Evolutionary conservation across 2,113 vertebrate genomes (phyloP), one percentile per base, ranked within the genome.

Genomic region (Sterrhoptilus dennistouni): DNA sequence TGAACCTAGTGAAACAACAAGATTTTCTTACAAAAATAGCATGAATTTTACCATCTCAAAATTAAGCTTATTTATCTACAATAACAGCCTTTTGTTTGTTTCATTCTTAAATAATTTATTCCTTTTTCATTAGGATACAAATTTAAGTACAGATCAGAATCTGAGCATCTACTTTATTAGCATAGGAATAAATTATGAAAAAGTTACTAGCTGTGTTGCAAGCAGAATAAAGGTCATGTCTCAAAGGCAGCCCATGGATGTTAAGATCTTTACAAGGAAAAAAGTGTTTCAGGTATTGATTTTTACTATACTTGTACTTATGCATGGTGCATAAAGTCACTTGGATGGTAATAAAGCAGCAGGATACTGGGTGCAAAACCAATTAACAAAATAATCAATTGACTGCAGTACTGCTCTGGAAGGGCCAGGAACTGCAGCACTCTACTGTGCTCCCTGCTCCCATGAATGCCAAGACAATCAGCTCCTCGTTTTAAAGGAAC

Each of bases 311-410:
- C 65, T 91, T 85, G 50, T 82, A 83, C 57, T 96, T 97, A 94
- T 25, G 63, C 84, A 90, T 17, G 49, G 91, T 54, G 35, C 75
- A 89, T 77, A 64, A 89, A 95, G 95, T 78, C 74, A 94, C 85
- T 85, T 17, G 66, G 68, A 92, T 75, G 33, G 87, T 97, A 96
- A 97, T 95, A 95, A 97, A 95, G 52, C 94, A 92, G 93, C 71
- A 96, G 90, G 83, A 97, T 27, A 50, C 52, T 33, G 76, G 71
- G 97, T 92, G 91, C 77, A 97, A 95, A 97, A 93, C 96, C 97
- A 97, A 97, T 94, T 95, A 96, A 93, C 65, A 97, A 95, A 96
- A 89, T 83, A 97, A 97, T 87, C 95, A 96, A 93, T 92, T 31
- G 80, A 89, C 80, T 97, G 44, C 84, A 88, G 44, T 86, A 65